Percentiles rank a stretch among this genome's conserved stretches.
Evolutionary conservation across 2,797 vertebrate genomes (phyloP).

Genomic region (Platyrinchus mystaceus): DNA sequence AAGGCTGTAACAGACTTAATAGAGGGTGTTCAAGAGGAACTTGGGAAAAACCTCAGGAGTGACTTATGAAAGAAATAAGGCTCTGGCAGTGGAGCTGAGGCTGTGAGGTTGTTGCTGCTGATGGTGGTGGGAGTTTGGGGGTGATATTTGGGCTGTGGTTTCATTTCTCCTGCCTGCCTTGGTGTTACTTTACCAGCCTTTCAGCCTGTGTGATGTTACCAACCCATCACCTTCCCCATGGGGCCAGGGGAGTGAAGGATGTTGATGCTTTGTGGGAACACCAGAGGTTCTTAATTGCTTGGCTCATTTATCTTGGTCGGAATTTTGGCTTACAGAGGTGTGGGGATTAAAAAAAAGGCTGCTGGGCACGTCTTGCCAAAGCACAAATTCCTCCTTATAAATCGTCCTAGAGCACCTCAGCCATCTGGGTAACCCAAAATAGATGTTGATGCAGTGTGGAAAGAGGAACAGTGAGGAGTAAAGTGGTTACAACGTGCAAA

Average conservation of each 20-base stretch:
- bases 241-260: neutral
- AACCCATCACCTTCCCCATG: neutral
- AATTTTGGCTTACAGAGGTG: neutral
- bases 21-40: neutral
- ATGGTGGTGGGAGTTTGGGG: neutral
- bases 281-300: neutral
- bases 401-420: constrained; percentile 17
- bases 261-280: neutral
- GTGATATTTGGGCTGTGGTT: neutral
- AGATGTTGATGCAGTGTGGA: neutral
- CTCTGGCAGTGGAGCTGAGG: neutral
- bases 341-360: neutral
- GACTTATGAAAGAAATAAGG: neutral
- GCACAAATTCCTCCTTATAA: neutral
- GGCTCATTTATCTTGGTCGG: neutral
- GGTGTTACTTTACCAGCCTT: neutral
- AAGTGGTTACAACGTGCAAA: neutral
- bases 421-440: neutral
- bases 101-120: fast-evolving
- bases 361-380: neutral
- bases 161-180: neutral
- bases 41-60: neutral
- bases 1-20: neutral
- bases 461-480: neutral
- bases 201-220: neutral